Evolutionary conservation across 2,113 vertebrate species (phyloP).

Genomic region (Desmodus rotundus): DNA sequence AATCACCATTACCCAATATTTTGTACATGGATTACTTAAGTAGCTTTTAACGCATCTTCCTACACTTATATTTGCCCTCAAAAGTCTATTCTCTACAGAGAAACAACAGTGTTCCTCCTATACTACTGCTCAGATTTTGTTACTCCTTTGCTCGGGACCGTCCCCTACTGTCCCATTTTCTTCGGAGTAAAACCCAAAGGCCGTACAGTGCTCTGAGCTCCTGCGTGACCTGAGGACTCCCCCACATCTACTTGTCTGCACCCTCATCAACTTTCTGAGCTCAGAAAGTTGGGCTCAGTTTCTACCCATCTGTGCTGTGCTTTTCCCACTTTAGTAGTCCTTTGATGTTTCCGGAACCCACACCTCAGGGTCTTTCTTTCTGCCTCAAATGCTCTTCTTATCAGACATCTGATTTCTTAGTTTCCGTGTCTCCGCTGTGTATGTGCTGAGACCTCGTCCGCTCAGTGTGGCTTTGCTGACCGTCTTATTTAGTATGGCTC

Average conservation of each 20-base stretch:
- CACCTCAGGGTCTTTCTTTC: neutral
- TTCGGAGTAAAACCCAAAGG: neutral
- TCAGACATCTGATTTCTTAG: neutral
- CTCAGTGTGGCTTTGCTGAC: neutral
- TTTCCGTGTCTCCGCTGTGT: neutral
- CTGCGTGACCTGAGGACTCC: too few species aligned
- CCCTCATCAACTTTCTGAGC: neutral
- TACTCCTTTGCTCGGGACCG: neutral
- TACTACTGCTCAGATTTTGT: neutral
- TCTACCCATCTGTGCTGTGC: neutral
- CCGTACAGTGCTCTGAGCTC: too few species aligned
- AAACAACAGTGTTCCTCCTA: neutral
- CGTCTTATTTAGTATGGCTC: neutral
- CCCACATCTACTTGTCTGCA: too few species aligned
- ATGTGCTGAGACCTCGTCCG: neutral
- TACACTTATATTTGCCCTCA: neutral
- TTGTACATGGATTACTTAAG: neutral
- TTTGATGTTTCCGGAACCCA: neutral
- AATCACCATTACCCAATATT: neutral
- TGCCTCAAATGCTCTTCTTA: neutral
- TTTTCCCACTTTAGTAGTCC: neutral
- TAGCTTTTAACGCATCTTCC: neutral
- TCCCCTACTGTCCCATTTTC: neutral
- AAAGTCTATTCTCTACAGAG: neutral
- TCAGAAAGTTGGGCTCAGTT: too few species aligned